Percentiles rank a stretch among this genome's conserved stretches.
Evolutionary conservation across 2,888 invertebrate species (phyloP).

Genomic region (Tachystola acroxantha): DNA sequence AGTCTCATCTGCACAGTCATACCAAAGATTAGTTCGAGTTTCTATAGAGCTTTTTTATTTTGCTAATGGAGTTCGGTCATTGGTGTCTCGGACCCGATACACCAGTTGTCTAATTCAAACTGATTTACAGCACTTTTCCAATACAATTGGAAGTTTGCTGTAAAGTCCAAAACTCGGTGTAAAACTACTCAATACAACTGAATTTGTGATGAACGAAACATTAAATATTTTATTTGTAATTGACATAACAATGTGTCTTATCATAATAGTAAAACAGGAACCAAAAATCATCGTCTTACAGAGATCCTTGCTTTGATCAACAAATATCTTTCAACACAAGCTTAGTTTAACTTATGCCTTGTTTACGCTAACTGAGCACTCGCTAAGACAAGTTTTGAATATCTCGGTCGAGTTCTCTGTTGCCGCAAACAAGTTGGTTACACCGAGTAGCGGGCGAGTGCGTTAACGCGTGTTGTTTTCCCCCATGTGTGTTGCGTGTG

Average conservation of each 20-base stretch:
- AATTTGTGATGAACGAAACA: background rate
- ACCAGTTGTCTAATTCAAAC: slow-evolving; percentile 20
- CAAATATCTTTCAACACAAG: no score
- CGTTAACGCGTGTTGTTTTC: slow-evolving; percentile 71
- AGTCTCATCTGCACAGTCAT: no score
- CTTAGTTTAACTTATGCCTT: no score
- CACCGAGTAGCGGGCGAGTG: slow-evolving; percentile 31
- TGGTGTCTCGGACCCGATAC: slow-evolving; percentile 16
- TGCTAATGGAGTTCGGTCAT: slow-evolving; percentile 26
- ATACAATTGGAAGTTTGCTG: slow-evolving; percentile 12
- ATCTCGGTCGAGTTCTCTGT: no score
- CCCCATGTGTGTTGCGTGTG: slow-evolving; percentile 54
- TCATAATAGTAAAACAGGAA: no score
- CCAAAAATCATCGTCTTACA: no score
- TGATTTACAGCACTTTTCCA: slow-evolving; percentile 6
- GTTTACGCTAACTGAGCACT: no score
- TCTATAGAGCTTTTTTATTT: slow-evolving; percentile 28
- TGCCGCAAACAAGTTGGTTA: no score
- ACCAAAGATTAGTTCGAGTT: slow-evolving; percentile 20
- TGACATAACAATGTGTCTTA: no score
- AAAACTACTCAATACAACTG: background rate
- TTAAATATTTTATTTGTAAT: no score
- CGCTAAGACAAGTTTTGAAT: no score
- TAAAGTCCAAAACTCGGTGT: slow-evolving; percentile 25
- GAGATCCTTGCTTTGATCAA: no score